Evolutionary conservation across 2,113 vertebrate genomes (phyloP), one percentile per base, ranked within the genome.

Genomic region (Romanogobio albipinnatus): DNA sequence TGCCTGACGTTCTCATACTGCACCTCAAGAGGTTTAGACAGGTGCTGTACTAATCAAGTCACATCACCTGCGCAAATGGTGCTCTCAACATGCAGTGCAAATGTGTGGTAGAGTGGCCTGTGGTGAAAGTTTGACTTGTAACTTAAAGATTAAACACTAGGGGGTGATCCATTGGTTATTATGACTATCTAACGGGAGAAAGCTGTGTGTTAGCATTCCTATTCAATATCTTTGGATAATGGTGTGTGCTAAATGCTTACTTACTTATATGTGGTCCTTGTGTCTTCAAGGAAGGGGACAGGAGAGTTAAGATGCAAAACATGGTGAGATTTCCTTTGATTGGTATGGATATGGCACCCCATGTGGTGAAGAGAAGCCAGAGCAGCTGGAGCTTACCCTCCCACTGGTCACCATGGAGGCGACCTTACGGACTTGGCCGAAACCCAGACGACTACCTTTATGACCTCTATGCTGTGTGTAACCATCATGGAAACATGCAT

Each of bases 341-440:
- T 64, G 97, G 97, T 76, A 94, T 99, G 95, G 98, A 99, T 92
- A 99, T 99, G 98, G 98, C 98, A 0, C 98, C 98, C 43, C 98
- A 99, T 0, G 96, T 99, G 86, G 98, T 99, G 8, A 98, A 98
- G 81, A 96, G 98, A 81, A 99, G 97, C 91, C 98, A 99, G 92
- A 99, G 98, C 94, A 99, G 97, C 93, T 99, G 98, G 98, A 99
- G 98, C 77, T 92, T 99, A 86, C 98, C 98, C 0, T 98, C 98
- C 0, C 98, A 99, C 59, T 99, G 98, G 98, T 99, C 98, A 8
- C 98, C 98, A 0, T 99, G 98, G 98, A 95, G 98, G 90, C 94
- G 96, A 61, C 96, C 98, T 1, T 99, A 99, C 0, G 97, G 97
- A 49, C 94, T 99, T 0, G 98, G 98, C 4, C 96, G 97, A 73